Evolutionary conservation across 1,140 invertebrate genomes (phyloP).

Genomic region (Drosophila simulans): DNA sequence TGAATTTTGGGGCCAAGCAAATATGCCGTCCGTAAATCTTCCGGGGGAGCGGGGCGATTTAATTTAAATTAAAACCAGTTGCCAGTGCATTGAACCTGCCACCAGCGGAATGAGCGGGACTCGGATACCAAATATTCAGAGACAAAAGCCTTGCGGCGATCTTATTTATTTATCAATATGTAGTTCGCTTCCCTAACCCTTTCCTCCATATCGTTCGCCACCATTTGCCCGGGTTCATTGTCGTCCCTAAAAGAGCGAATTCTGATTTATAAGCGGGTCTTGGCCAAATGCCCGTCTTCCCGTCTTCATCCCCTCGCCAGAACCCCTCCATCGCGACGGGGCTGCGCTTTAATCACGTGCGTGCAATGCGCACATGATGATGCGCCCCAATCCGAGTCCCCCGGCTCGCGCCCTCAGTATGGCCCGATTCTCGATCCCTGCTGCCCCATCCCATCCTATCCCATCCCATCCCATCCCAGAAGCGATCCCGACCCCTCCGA

Average conservation of each 20-base stretch:
- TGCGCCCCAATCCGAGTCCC: conserved; percentile 61
- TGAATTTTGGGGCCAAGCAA: conserved; percentile 10
- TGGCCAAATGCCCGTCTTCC: conserved; percentile 14
- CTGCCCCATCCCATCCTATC: background rate
- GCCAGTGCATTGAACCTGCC: conserved; percentile 69
- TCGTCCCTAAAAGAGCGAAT: conserved; percentile 72
- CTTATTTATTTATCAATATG: conserved; percentile 83
- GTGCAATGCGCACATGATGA: conserved; percentile 79
- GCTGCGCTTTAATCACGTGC: conserved; percentile 82
- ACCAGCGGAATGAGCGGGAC: conserved; percentile 14
- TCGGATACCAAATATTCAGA: conserved; percentile 44
- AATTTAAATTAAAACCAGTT: conserved; percentile 80
- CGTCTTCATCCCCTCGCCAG: background rate
- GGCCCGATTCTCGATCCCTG: background rate
- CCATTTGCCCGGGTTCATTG: conserved; percentile 59
- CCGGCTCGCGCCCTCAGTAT: conserved; percentile 10
- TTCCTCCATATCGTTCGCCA: background rate
- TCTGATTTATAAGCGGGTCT: conserved; percentile 75
- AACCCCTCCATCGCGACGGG: conserved; percentile 54
- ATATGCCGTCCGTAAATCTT: conserved; percentile 59
- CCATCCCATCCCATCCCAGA: conserved; percentile 9
- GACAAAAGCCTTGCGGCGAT: conserved; percentile 75
- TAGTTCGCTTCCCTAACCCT: conserved; percentile 43
- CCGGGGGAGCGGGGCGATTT: conserved; percentile 29
- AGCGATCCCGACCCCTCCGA: conserved; percentile 31